These are phyloP conservation scores for Rhinatrema bivittatum DNA, from an alignment of 2,797 vertebrate species.

Conservation along the genomic window DNA sequence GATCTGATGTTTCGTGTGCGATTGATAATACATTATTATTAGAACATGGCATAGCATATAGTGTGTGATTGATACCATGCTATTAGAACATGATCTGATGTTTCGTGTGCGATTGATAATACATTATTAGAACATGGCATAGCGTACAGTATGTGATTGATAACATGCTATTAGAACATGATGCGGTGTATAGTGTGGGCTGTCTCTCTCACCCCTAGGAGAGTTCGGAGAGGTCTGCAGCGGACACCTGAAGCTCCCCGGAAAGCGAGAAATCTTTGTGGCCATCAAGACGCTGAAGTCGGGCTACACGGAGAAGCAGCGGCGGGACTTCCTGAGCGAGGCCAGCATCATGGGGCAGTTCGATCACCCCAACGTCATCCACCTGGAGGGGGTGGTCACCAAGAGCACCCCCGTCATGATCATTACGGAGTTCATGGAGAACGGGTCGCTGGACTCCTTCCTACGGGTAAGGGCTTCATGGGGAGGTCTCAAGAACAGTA, in stretches of 20 bases:
- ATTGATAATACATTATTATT: too few species aligned
- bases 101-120: too few species aligned
- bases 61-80: too few species aligned
- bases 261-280: slow-evolving; percentile 94
- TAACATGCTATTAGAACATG: too few species aligned
- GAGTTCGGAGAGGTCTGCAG: slow-evolving; percentile 98
- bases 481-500: background rate
- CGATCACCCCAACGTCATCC: slow-evolving; percentile 95
- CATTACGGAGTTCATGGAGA: slow-evolving; percentile 98
- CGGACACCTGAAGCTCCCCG: slow-evolving; percentile 91
- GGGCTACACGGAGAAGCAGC: slow-evolving; percentile 93
- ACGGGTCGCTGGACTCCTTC: slow-evolving; percentile 93
- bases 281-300: slow-evolving; percentile 96
- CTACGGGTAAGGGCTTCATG: slow-evolving; percentile 67
- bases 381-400: slow-evolving; percentile 93
- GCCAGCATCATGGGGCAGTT: slow-evolving; percentile 99
- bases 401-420: slow-evolving; percentile 97
- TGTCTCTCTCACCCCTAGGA: too few species aligned
- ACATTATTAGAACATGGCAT: too few species aligned
- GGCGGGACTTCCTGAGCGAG: slow-evolving; percentile 91
- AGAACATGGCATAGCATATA: too few species aligned
- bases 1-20: too few species aligned
- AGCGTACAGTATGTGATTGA: too few species aligned
- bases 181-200: too few species aligned
- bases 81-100: too few species aligned